These are phyloP conservation scores for Pygocentrus nattereri DNA, from an alignment of 2,797 vertebrate genomes.

Conservation along the genomic window DNA sequence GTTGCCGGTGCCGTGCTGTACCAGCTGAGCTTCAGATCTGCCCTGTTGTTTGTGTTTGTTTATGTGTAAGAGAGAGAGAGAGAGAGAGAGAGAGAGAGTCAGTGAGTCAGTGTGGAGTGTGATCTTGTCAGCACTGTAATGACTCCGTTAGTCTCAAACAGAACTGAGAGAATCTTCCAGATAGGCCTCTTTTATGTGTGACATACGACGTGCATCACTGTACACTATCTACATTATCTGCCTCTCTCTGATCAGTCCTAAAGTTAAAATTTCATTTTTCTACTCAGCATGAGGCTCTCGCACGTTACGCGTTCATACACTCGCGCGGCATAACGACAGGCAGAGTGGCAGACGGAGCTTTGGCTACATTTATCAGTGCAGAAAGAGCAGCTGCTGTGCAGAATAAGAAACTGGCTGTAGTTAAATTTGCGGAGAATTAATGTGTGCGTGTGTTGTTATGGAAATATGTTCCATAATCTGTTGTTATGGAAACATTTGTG, in stretches of 20 bases:
- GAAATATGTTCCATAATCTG: no score
- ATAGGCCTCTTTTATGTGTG: background rate
- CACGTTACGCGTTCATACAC: slow-evolving; percentile 8
- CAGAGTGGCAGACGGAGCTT: background rate
- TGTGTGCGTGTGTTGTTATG: slow-evolving; percentile 2
- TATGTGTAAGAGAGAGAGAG: background rate
- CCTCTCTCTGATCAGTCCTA: slow-evolving; percentile 36
- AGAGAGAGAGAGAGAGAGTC: no score
- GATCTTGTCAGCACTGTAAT: slow-evolving; percentile 5
- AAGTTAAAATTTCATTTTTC: slow-evolving; percentile 46
- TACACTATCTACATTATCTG: slow-evolving; percentile 19
- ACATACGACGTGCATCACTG: background rate
- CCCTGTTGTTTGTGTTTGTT: background rate
- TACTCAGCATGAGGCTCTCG: slow-evolving; percentile 14
- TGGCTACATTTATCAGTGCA: background rate
- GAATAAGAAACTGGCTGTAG: background rate
- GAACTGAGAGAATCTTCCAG: background rate
- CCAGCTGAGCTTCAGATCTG: no score
- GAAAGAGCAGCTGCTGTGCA: background rate
- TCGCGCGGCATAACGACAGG: slow-evolving; percentile 1
- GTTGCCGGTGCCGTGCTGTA: no score
- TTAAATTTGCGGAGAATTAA: background rate
- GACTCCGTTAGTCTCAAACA: background rate
- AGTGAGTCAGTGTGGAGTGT: background rate
- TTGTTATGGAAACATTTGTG: background rate